Evolutionary conservation across 1,140 invertebrate species (phyloP), one percentile per base, ranked within the genome.

Genomic region (Phortica variegata): DNA sequence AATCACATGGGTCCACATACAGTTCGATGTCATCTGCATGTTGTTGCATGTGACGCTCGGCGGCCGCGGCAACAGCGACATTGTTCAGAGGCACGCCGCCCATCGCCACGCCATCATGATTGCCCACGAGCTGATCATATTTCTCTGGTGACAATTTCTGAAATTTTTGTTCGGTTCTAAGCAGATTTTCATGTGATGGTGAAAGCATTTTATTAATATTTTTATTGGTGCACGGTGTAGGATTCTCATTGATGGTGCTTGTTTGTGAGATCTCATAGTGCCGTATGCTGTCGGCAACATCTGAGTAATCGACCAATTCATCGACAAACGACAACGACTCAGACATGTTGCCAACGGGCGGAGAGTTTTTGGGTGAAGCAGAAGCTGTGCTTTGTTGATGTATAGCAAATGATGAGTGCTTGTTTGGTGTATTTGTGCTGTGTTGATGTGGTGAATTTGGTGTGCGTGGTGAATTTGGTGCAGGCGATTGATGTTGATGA

Each of bases 101-200:
- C n/a, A 17, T 43, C 23, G 21, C 21, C 26, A 58, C 37, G 1
- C 45, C 61, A 23, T n/a, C n/a, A n/a, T 65, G 49, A 43, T 73
- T 73, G 23, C 72, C 72, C 47, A 75, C 70, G 43, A 75, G 41
- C 8, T 73, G 57, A 48, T 75, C 73, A 40, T 73, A 75, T 29
- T 75, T 75, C 37, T 75, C 73, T 3, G 72, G 73, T 12, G 73
- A 75, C 12, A 75, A 38, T 43, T 73, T 73, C 73, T 71, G 71
- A 73, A 74, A 74, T 72, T 74, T 68, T n/a, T 55, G 55, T 61
- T 73, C 71, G 29, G 58, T 59, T 58, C 66, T 69, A 43, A 73
- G 61, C 44, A 73, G 63, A 51, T 73, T 73, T 41, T 73, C 70
- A 43, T 71, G 58, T 7, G 70, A 73, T 9, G 70, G 58, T 9